Evolutionary conservation across 1,140 invertebrate species (phyloP).

Genomic region (Paraescarpia echinospica): DNA sequence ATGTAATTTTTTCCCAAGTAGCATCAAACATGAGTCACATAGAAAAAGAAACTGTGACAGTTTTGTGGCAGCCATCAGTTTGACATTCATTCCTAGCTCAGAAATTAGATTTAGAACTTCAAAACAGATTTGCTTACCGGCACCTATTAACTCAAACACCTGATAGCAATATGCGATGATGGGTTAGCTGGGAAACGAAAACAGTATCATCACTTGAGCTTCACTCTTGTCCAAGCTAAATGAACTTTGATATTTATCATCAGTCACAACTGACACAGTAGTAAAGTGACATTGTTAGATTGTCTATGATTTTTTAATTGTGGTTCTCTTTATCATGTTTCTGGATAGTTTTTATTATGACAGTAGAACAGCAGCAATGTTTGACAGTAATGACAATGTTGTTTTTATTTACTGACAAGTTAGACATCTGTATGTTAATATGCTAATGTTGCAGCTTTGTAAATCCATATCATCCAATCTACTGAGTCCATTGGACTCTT

Average conservation of each 20-base stretch:
- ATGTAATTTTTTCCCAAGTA: background rate
- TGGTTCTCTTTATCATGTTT: background rate
- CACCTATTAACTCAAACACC: background rate
- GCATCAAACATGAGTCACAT: background rate
- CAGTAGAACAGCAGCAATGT: background rate
- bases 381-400: background rate
- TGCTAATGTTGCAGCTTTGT: no score
- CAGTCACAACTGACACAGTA: background rate
- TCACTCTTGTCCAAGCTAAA: background rate
- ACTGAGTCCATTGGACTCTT: no score
- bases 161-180: background rate
- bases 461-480: no score
- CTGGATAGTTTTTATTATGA: background rate
- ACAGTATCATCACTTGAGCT: background rate
- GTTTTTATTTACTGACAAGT: background rate
- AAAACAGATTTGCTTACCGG: background rate
- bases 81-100: background rate
- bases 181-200: background rate
- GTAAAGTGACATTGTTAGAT: background rate
- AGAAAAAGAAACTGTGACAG: background rate
- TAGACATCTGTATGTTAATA: background rate
- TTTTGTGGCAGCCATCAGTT: background rate
- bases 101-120: conserved; percentile 1
- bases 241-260: background rate
- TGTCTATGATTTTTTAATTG: background rate